Evolutionary conservation across 2,888 invertebrate genomes (phyloP).

Genomic region (Zhuqinia jingwanae): DNA sequence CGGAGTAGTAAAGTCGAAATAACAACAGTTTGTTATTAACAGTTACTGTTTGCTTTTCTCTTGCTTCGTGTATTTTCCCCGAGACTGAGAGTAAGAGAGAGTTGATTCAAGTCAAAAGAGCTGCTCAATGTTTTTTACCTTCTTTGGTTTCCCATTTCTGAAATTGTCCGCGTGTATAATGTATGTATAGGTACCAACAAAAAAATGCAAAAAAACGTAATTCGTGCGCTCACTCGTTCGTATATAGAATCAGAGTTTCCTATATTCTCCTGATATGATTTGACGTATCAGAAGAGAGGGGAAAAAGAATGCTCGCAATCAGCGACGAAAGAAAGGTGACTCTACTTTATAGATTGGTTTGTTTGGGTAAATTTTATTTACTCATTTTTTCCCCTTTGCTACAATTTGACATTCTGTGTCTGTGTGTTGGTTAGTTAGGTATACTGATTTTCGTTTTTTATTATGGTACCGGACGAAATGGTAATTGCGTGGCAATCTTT

Average conservation of each 20-base stretch:
- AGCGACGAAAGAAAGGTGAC: slow-evolving; percentile 12
- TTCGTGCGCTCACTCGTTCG: neutral
- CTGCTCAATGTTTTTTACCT: slow-evolving; percentile 1
- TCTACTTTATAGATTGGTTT: neutral
- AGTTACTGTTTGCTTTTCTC: slow-evolving; percentile 47
- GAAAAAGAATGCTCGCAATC: slow-evolving; percentile 11
- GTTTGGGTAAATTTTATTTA: neutral
- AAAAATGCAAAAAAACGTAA: neutral
- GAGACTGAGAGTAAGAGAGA: neutral
- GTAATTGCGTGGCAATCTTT: slow-evolving; percentile 21
- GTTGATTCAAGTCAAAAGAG: neutral
- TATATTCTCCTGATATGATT: neutral
- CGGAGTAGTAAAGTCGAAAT: slow-evolving; percentile 9
- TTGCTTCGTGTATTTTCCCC: neutral
- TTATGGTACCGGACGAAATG: neutral
- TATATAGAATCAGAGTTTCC: neutral
- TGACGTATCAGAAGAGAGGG: neutral
- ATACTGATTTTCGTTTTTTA: neutral
- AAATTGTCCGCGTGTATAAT: slow-evolving; percentile 12
- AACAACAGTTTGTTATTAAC: slow-evolving; percentile 49
- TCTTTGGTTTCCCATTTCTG: slow-evolving; percentile 4
- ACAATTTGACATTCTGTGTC: neutral
- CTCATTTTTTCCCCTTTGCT: neutral
- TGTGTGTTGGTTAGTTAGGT: too few relatives aligned
- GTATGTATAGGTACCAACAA: too few relatives aligned